A percentile compares a stretch with the other conserved stretches of the same genome.
Conservation (phyloP, 2,888 invertebrate species). For the Erebia aethiops region DNA sequence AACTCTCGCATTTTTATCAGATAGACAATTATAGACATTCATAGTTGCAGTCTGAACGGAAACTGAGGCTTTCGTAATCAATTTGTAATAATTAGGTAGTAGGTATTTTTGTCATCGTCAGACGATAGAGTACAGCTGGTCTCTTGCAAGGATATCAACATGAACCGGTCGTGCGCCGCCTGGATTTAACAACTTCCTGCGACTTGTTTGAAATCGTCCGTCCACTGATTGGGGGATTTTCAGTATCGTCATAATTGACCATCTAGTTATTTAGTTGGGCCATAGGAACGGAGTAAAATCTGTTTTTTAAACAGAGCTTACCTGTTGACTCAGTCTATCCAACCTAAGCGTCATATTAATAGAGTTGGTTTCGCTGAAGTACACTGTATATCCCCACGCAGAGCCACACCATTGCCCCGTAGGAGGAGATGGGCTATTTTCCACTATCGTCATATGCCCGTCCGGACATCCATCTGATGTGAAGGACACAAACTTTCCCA, state of each 20-base stretch:
- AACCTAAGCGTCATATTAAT: conserved; percentile 89
- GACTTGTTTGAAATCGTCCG: too few relatives aligned
- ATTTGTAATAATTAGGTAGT: too few relatives aligned
- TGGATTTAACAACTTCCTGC: too few relatives aligned
- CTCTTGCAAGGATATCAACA: too few relatives aligned
- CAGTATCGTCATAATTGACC: not conserved
- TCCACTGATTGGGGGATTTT: too few relatives aligned
- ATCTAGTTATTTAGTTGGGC: not conserved
- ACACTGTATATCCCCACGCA: conserved; percentile 92
- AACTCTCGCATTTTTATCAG: too few relatives aligned
- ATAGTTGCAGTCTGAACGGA: too few relatives aligned
- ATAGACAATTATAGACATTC: not conserved
- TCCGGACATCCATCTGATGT: conserved; percentile 91
- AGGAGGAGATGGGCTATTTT: conserved; percentile 87
- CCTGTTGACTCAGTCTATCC: conserved; percentile 89
- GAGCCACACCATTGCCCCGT: conserved; percentile 93
- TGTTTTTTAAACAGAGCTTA: conserved; percentile 48
- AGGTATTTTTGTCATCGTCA: too few relatives aligned
- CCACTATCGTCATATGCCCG: conserved; percentile 91
- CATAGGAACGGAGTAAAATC: not conserved
- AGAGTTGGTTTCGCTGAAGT: conserved; percentile 91
- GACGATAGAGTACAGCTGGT: too few relatives aligned
- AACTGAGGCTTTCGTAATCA: too few relatives aligned
- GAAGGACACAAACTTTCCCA: conserved; percentile 90
- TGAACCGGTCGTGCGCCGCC: too few relatives aligned